These are phyloP conservation scores for Hermaeophaga mercurialis DNA, from an alignment of 2,888 invertebrate genomes.

Conservation along the genomic window DNA sequence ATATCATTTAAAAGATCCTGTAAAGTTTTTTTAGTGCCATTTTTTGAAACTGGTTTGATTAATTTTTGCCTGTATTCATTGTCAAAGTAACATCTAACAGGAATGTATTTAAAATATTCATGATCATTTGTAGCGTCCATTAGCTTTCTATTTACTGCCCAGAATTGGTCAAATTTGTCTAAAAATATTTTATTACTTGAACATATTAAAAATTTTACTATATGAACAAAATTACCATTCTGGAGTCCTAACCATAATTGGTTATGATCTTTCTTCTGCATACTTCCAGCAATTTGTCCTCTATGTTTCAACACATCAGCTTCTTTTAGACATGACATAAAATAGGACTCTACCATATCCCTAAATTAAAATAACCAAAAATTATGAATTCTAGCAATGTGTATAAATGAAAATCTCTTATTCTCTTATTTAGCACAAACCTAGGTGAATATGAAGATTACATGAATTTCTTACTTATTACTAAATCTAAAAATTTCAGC, in stretches of 20 bases:
- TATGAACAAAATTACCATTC: constrained; percentile 77
- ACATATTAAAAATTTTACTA: no score
- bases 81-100: constrained; percentile 80
- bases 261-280: constrained; percentile 97
- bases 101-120: constrained; percentile 87
- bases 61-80: constrained; percentile 76
- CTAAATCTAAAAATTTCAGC: constrained; percentile 84
- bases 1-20: constrained; percentile 73
- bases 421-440: no score
- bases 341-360: constrained; percentile 91
- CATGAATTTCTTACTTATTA: constrained; percentile 73
- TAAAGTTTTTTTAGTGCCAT: constrained; percentile 74
- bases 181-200: no score
- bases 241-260: constrained; percentile 93
- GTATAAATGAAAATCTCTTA: no score
- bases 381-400: no score
- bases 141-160: constrained; percentile 93
- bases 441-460: no score
- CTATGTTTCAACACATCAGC: constrained; percentile 97
- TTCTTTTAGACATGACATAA: constrained; percentile 95
- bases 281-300: constrained; percentile 84
- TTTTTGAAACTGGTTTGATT: constrained; percentile 75
- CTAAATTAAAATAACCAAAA: constrained; percentile 63
- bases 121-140: constrained; percentile 86
- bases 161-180: constrained; percentile 99